Base-by-base conservation (phyloP, 1,140 invertebrate genomes). In the Anthonomus grandis region DNA sequence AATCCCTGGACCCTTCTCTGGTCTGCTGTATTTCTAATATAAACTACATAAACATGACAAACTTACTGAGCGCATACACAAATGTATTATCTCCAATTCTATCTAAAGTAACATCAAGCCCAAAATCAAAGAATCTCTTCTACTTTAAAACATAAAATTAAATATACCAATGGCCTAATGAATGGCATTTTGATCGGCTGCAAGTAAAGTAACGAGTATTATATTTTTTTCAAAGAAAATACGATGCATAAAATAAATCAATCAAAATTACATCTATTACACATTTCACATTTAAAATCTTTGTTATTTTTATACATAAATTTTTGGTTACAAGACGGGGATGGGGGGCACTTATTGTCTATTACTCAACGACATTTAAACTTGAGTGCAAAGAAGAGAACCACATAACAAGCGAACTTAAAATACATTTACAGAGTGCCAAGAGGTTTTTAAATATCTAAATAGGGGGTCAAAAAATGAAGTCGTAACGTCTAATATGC, bases 161-260 rank as follows among this genome's bases (percentile, higher is more conserved):
- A 34, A 31, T 27, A 34, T 45, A 54, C 15, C 25, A 47, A 55
- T 55, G 42, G 52, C 52, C 52, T 47, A 49, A 21, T 50, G 13
- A 57, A 48, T 48, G 45, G 54, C 45, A 48, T 47, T 55, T 57
- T 57, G 54, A 48, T 57, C 54, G 46, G 23, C 38, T 42, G 54
- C 31, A 54, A 21, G n/a, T 37, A 31, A 13, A 50, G 34, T 50
- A 38, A 37, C 12, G 37, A 57, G 37, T 49, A 48, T 57, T 48
- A 38, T 13, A 41, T 3, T 37, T 17, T 21, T 47, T 44, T 36
- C 18, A 36, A 49, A 49, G n/a, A 24, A 57, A 47, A 57, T 57
- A 57, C n/a, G n/a, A n/a, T n/a, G n/a, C 48, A 57, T 56, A 46
- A 54, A 45, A 39, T 9, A 21, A 38, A n/a, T n/a, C 12, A 21